Conservation (phyloP, 1,140 invertebrate genomes). For the Dolichoris vasculosae region DNA sequence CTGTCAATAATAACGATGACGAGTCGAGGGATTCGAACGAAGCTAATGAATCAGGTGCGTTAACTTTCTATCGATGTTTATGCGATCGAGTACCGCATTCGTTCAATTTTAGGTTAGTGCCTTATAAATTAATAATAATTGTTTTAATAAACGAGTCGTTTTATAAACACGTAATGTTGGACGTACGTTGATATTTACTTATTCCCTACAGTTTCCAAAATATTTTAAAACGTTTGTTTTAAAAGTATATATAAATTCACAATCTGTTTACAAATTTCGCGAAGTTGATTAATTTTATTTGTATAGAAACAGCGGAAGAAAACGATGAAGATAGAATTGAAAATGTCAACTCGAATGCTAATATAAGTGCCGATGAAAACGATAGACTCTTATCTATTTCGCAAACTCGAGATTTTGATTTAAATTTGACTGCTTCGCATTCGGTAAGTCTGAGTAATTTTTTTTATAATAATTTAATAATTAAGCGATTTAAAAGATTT, state of each 20-base stretch:
- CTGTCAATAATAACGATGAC: constrained; percentile 24
- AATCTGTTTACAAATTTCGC: not conserved
- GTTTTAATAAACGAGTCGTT: not conserved
- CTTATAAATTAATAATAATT: not conserved
- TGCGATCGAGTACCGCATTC: not conserved
- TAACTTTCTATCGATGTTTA: not conserved
- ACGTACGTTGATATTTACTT: not conserved
- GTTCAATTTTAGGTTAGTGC: constrained; percentile 29
- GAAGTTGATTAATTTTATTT: not conserved
- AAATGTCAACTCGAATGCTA: not conserved
- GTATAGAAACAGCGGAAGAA: constrained; percentile 1
- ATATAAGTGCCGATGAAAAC: constrained; percentile 22
- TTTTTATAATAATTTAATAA: constrained; percentile 17
- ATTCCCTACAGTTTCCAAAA: not conserved
- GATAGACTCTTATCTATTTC: not conserved
- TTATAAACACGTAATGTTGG: not conserved
- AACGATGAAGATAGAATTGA: constrained; percentile 1
- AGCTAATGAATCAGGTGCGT: constrained; percentile 10
- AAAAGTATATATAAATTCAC: not conserved
- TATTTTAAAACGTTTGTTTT: not conserved
- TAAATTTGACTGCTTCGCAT: constrained; percentile 73
- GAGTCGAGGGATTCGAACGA: constrained; percentile 17
- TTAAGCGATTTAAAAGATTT: constrained; percentile 10
- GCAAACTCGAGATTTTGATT: constrained; percentile 67
- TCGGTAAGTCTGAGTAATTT: constrained; percentile 68